These are phyloP conservation scores for Columbina picui DNA, from an alignment of 2,113 vertebrate species.

Conservation along the genomic window DNA sequence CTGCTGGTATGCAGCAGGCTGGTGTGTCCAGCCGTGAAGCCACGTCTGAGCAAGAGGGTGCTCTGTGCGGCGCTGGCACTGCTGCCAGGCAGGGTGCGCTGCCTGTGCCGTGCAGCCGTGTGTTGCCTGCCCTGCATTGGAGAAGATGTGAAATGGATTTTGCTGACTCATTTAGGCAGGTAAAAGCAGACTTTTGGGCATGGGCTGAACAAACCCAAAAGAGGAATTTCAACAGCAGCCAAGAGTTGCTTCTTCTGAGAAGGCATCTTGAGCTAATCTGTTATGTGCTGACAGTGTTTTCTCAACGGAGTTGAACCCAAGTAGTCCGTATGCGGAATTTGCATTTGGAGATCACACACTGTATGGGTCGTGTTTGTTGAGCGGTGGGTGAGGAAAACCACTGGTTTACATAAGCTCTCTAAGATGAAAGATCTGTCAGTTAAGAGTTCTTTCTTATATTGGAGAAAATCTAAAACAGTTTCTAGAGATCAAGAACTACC, in stretches of 20 bases:
- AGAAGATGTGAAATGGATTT: neutral
- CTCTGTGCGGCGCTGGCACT: neutral
- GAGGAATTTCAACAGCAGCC: neutral
- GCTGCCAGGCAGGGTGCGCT: neutral
- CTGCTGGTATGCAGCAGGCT: neutral
- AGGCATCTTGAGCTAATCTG: neutral
- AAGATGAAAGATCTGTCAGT: neutral
- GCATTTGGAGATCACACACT: neutral
- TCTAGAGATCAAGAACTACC: neutral
- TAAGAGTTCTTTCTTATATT: neutral
- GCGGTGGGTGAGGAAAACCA: neutral
- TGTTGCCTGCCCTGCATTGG: neutral
- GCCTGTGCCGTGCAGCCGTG: accelerated
- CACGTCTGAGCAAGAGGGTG: neutral
- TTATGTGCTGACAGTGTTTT: neutral
- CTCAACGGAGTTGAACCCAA: neutral
- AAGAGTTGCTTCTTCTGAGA: neutral
- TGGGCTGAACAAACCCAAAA: neutral
- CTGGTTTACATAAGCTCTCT: neutral
- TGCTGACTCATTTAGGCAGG: neutral
- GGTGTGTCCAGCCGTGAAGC: neutral
- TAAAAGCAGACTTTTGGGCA: neutral
- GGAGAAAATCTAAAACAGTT: neutral
- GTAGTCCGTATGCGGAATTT: neutral
- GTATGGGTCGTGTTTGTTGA: neutral